Evolutionary conservation across 2,888 invertebrate genomes (phyloP).

Genomic region (Luffia ferchaultella): DNA sequence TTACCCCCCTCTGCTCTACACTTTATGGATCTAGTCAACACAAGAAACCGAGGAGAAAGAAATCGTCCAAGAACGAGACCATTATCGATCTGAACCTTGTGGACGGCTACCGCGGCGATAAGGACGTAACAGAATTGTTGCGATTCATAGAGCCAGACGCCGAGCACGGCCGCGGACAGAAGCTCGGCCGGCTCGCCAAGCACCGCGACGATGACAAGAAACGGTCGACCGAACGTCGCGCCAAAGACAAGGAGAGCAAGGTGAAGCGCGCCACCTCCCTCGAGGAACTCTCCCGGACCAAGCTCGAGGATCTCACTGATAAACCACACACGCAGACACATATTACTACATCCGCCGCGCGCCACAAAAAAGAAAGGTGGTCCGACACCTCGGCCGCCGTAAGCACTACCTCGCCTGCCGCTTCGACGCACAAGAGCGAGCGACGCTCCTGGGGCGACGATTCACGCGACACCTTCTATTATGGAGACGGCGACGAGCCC

Average conservation of each 20-base stretch:
- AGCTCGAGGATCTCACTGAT: conserved; percentile 74
- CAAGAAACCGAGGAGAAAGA: conserved; percentile 68
- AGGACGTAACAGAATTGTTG: conserved; percentile 78
- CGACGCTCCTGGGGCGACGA: conserved; percentile 75
- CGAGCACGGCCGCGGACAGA: conserved; percentile 38
- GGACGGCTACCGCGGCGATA: conserved; percentile 81
- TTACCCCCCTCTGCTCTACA: conserved; percentile 45
- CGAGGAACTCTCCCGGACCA: conserved; percentile 82
- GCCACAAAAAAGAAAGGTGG: conserved; percentile 1
- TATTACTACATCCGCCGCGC: background rate
- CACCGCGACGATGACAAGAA: conserved; percentile 56
- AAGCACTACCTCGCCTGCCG: background rate
- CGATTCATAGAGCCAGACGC: conserved; percentile 78
- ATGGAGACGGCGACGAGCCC: conserved; percentile 23
- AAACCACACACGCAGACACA: conserved; percentile 20
- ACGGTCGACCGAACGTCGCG: conserved; percentile 54
- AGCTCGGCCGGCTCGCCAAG: conserved; percentile 35
- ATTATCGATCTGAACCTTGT: conserved; percentile 43
- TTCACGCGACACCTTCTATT: conserved; percentile 59
- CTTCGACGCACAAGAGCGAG: conserved; percentile 34
- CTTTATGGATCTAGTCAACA: conserved; percentile 45
- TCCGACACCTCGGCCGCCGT: no score
- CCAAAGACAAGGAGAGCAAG: conserved; percentile 27
- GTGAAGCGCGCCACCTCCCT: conserved; percentile 79
- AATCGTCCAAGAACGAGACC: conserved; percentile 67